Percentiles rank a stretch among this genome's conserved stretches.
Conservation (phyloP, 2,888 invertebrate species). For the Caenorhabditis zanzibari region DNA sequence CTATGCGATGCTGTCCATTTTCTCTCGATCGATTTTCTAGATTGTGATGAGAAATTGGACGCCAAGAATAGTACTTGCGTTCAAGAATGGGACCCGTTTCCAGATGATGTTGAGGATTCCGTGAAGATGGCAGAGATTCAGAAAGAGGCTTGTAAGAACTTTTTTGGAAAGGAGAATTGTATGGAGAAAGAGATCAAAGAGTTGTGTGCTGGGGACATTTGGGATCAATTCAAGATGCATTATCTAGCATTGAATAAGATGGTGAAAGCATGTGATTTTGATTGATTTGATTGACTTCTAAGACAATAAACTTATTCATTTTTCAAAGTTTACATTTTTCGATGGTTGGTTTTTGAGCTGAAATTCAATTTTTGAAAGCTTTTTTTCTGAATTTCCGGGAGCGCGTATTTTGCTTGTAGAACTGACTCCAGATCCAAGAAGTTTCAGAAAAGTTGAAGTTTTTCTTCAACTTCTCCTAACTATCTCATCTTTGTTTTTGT, state of each 20-base stretch:
- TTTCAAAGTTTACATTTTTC: no score
- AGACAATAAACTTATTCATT: neutral
- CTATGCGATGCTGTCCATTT: neutral
- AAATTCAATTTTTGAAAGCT: no score
- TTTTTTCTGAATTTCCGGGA: no score
- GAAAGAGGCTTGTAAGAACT: neutral
- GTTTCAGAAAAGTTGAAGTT: no score
- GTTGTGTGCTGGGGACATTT: neutral
- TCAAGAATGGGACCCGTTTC: constrained; percentile 7
- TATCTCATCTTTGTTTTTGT: neutral
- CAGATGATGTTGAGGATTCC: neutral
- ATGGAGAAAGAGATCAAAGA: neutral
- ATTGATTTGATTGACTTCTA: neutral
- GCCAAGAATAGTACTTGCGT: neutral
- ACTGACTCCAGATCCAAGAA: no score
- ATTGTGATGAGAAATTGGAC: neutral
- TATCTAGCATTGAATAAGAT: no score
- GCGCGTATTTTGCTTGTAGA: no score
- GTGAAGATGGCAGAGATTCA: no score
- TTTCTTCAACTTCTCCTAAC: no score
- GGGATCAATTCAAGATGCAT: neutral
- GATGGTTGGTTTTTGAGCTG: no score
- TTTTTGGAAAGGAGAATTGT: neutral
- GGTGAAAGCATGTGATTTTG: neutral
- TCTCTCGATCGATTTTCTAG: neutral